Evolutionary conservation across 2,113 vertebrate species (phyloP).

Genomic region (Polypterus senegalus): DNA sequence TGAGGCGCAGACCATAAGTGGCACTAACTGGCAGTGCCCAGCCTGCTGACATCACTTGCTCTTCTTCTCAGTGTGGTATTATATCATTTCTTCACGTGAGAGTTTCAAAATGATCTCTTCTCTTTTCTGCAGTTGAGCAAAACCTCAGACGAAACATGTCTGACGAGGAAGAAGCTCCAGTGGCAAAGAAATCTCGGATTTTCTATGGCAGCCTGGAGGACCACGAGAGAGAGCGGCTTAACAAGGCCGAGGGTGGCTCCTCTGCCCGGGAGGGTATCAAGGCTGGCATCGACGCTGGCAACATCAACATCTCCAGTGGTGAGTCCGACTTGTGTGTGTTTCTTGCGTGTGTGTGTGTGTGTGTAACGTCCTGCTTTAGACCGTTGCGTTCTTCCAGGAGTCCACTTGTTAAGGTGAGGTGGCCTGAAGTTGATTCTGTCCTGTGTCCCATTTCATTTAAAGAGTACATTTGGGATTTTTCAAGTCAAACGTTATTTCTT

Average conservation of each 20-base stretch:
- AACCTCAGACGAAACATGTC: constrained; percentile 34
- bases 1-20: no score
- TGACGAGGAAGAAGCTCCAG: constrained; percentile 56
- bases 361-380: no score
- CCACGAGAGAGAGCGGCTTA: constrained; percentile 74
- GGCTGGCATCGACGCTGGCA: constrained; percentile 76
- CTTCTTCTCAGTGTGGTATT: no score
- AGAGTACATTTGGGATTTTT: no score
- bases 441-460: not conserved
- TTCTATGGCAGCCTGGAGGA: constrained; percentile 93
- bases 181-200: constrained; percentile 68
- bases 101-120: no score
- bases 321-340: constrained; percentile 22
- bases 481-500: no score
- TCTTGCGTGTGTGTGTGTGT: not conserved
- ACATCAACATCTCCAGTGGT: constrained; percentile 93
- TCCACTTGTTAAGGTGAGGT: not conserved
- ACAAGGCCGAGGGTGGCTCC: constrained; percentile 37
- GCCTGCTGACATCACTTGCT: no score
- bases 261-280: constrained; percentile 63
- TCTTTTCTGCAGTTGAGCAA: no score
- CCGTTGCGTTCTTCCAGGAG: not conserved
- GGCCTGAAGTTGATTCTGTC: not conserved
- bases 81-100: no score
- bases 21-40: no score